Evolutionary conservation across 2,797 vertebrate species (phyloP), one percentile per base, ranked within the genome.

Genomic region (Monodelphis domestica): DNA sequence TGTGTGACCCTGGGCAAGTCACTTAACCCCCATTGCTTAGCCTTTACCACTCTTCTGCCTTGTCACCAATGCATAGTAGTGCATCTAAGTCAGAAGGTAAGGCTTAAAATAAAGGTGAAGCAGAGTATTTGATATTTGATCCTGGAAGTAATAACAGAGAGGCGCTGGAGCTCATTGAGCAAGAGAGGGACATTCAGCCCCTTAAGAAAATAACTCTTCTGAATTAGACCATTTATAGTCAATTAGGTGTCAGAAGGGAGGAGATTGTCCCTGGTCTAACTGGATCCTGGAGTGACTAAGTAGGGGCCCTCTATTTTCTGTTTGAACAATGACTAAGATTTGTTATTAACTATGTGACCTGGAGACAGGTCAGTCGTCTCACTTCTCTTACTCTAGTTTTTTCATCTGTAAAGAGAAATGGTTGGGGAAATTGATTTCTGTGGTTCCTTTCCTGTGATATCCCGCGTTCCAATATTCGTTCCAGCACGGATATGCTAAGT

Each of bases 161-260:
- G 70, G 26, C 38, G 10, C 38, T 84, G 38, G 24, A 50, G 70
- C 70, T 50, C 70, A 50, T 4, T 50, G 70, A 84, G 9, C 4
- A 78, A 10, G 70, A 45, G 38, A 9, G 70, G 45, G 70, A 84
- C 38, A 45, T 12, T 89, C 78, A 4, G 26, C 11, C 5, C 45
- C 12, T 3, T 0, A 51, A 38, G 24, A 29, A 1, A 4, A 33
- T 0, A 21, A n/a, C 29, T 24, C 4, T 9, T 21, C 15, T 4
- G 50, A 5, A 4, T 17, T 1, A 38, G 38, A 11, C 54, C 33
- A 87, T 59, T 21, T 45, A n/a, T 54, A 9, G n/a, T 33, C 12
- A 0, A 10, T 53, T 4, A 28, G 45, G 50, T 0, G 3, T 0
- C 0, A 11, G 17, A 1, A 10, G 24, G 12, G 53, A 38, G 10